Evolutionary conservation across 2,113 vertebrate genomes (phyloP).

Genomic region (Rhombomys opimus): DNA sequence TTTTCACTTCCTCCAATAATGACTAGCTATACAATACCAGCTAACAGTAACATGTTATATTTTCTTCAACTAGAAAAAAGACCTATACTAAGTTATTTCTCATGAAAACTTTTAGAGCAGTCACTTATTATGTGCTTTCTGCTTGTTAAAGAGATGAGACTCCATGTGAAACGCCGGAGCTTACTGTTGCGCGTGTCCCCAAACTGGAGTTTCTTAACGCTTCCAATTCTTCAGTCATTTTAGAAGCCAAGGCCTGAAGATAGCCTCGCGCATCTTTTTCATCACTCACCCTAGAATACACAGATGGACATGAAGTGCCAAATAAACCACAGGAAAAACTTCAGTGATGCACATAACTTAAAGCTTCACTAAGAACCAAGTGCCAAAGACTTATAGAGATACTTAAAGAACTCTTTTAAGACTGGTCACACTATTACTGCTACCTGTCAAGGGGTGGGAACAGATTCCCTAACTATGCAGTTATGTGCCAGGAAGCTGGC

Average conservation of each 20-base stretch:
- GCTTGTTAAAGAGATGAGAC: not conserved
- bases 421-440: not conserved
- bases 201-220: conserved; percentile 96
- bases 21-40: not conserved
- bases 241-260: conserved; percentile 97
- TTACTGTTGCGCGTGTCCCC: conserved; percentile 96
- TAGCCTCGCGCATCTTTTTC: conserved; percentile 99
- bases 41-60: not conserved
- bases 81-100: not conserved
- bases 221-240: conserved; percentile 99
- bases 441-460: not conserved
- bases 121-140: not conserved
- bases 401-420: conserved; percentile 35
- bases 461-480: not conserved
- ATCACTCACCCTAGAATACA: conserved; percentile 94
- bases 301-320: not conserved
- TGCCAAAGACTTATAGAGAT: conserved; percentile 27
- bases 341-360: not conserved
- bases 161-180: conserved; percentile 18
- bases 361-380: conserved; percentile 35
- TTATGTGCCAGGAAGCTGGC: not conserved
- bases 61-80: conserved; percentile 57
- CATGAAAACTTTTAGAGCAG: not conserved
- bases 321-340: not conserved
- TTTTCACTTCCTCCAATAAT: conserved; percentile 32